Base-by-base conservation (phyloP, 1,140 invertebrate species). In the Pogonognathellus flavescens region DNA sequence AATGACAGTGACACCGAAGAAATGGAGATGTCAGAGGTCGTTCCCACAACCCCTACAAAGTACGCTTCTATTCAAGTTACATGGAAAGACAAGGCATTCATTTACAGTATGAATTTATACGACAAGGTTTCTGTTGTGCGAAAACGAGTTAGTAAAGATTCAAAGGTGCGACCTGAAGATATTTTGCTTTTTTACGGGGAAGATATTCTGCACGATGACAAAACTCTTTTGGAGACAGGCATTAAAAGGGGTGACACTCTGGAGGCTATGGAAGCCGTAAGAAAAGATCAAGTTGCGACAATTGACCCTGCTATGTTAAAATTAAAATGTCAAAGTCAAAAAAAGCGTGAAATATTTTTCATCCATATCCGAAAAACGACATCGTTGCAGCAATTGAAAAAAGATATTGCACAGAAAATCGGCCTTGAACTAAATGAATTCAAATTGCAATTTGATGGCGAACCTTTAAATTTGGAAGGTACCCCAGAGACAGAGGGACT, bases 391-490 rank as follows among this genome's bases (percentile, higher is more conserved):
- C 70, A 76, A 18, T 31, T 76, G 14, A 76, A 31, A 50, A 49
- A n/a, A 5, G 70, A 76, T 2, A n/a, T 76, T n/a, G 70, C 31
- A 0, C 7, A 18, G 0, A 50, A 76, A 10, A 14, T 76, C 0
- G 16, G 41, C 0, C 5, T 76, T 6, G 16, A 11, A n/a, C 25
- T 31, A 18, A n/a, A 76, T 18, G 16, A 0, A n/a, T 25, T 76
- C 22, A 76, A 76, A 18, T n/a, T 76, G 16, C 70, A 76, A 3
- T 76, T 76, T 76, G 70, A 76, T 76, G 70, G 70, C 0, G 70
- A 76, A 4, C 25, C 14, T 0, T n/a, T 76, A 31, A 14, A 76
- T 41, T 50, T 49, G 0, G 41, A 76, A 4, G 41, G 31, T 1
- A 76, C 70, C 18, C 70, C 70, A 41, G 70, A 76, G 14, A 16